Evolutionary conservation across 2,113 vertebrate species (phyloP), one percentile per base, ranked within the genome.

Genomic region (Dromiciops gliroides): DNA sequence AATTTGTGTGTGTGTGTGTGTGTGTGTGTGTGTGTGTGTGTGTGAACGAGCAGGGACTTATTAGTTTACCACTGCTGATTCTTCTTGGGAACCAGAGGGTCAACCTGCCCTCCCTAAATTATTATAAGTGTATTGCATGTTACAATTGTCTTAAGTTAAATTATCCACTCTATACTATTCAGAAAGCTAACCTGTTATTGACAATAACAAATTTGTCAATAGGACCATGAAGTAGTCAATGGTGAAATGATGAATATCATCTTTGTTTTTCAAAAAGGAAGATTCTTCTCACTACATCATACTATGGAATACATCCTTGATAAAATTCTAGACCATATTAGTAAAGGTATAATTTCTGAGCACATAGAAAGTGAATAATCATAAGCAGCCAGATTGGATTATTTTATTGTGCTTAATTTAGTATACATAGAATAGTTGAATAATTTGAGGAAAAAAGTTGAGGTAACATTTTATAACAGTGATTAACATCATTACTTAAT

Each of bases 161-260:
- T 98, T 98, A 98, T 97, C 96, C 97, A 97, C 98, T 48, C 56
- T 96, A 97, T 97, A 98, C 97, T 98, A 98, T 98, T 98, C 97
- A 97, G 92, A 98, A 98, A 97, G 98, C 98, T 98, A 98, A 98
- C 98, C 98, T 99, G 98, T 98, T 97, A 97, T 97, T 98, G 98
- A 98, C 98, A 98, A 98, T 98, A 97, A 98, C 97, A 95, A 98
- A 98, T 98, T 98, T 98, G 98, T 98, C 98, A 98, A 12, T 8
- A 97, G 96, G 95, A 97, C 97, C 97, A 97, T 98, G 97, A 98
- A 98, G 98, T 98, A 98, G 97, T 96, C 97, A 97, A 96, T 98
- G 96, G 98, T 96, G 97, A 98, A 98, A 98, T 98, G 98, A 98
- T 98, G 16, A 44, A 83, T n/a, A 44, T 23, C n/a, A 83, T 83